These are phyloP conservation scores for Ruditapes philippinarum DNA, from an alignment of 1,140 invertebrate species.

Conservation along the genomic window DNA sequence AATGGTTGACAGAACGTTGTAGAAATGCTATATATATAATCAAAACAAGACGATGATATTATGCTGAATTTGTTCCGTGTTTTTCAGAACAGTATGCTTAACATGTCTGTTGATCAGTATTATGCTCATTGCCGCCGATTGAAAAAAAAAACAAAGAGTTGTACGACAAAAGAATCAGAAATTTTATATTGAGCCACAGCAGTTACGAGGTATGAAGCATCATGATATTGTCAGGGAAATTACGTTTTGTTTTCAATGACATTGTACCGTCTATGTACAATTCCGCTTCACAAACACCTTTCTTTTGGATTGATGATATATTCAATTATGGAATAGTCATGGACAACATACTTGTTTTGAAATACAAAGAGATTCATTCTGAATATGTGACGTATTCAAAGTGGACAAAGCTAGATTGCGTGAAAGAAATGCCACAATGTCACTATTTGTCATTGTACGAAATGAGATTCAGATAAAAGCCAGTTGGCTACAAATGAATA, in stretches of 20 bases:
- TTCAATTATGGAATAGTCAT: slow-evolving; percentile 84
- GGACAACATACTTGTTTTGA: neutral
- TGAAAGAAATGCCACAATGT: no score
- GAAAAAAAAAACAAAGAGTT: slow-evolving; percentile 5
- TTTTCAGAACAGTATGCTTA: neutral
- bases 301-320: neutral
- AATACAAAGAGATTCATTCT: neutral
- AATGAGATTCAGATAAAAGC: no score
- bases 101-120: slow-evolving; percentile 50
- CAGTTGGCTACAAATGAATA: no score
- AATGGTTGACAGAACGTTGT: slow-evolving; percentile 92
- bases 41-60: slow-evolving; percentile 96
- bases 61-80: slow-evolving; percentile 90
- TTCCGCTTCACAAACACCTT: slow-evolving; percentile 63
- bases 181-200: slow-evolving; percentile 42
- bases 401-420: no score
- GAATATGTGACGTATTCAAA: neutral
- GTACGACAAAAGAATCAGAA: neutral
- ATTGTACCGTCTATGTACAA: slow-evolving; percentile 80
- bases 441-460: no score
- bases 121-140: neutral
- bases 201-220: slow-evolving; percentile 28
- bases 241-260: slow-evolving; percentile 82
- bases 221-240: slow-evolving; percentile 85
- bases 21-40: slow-evolving; percentile 90